Percentiles rank a stretch among this genome's conserved stretches.
Conservation (phyloP, 35 echinoderm and acorn worm species). For the Ptychodera flava region DNA sequence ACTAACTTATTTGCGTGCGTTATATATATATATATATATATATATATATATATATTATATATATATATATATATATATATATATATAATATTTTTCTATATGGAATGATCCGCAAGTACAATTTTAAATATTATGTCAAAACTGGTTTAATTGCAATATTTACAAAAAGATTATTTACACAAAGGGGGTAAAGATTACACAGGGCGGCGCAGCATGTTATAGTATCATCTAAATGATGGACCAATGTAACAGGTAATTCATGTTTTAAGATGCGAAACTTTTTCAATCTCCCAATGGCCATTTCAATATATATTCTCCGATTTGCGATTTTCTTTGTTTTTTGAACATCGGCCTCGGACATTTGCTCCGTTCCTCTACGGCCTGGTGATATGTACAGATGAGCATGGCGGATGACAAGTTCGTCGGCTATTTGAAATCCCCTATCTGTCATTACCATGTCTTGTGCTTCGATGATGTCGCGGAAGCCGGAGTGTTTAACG, state of each 20-base stretch:
- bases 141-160: no score
- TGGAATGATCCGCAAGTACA: no score
- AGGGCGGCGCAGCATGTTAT: no score
- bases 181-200: no score
- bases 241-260: neutral
- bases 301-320: neutral
- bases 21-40: no score
- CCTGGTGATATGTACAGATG: slow-evolving; percentile 36
- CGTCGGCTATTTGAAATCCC: slow-evolving; percentile 51
- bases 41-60: no score
- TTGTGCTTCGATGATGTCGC: slow-evolving; percentile 37
- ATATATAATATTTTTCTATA: no score
- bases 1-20: no score
- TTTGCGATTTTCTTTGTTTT: slow-evolving; percentile 25
- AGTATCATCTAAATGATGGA: neutral
- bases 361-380: slow-evolving; percentile 7
- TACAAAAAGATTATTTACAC: no score
- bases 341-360: slow-evolving; percentile 11
- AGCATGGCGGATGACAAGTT: slow-evolving; percentile 31
- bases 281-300: neutral
- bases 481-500: slow-evolving; percentile 23
- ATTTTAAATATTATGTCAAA: no score
- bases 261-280: neutral
- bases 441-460: slow-evolving; percentile 47
- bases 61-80: no score